Conservation (phyloP, 2,797 vertebrate species). For the Xerus rutilus region DNA sequence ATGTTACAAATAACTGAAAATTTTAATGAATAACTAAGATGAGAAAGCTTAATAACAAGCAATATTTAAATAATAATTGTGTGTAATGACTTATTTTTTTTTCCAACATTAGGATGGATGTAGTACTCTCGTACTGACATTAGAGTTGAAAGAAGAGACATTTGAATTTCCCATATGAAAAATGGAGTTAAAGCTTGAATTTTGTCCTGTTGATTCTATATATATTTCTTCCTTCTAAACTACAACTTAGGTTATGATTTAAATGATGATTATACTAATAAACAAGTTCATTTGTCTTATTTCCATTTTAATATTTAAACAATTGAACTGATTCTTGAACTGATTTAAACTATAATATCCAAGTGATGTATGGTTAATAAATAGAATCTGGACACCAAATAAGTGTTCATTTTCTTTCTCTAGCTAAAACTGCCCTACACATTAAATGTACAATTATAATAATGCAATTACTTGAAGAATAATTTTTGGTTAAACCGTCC, state of each 20-base stretch:
- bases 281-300: not conserved
- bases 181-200: not conserved
- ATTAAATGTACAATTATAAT: not conserved
- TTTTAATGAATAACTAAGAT: not conserved
- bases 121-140: not conserved
- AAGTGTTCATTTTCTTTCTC: not conserved
- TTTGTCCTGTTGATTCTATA: not conserved
- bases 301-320: not conserved
- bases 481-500: not conserved
- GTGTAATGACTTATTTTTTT: not conserved
- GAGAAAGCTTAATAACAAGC: not conserved
- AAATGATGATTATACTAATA: not conserved
- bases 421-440: slow-evolving; percentile 6
- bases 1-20: not conserved
- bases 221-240: not conserved
- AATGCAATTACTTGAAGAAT: slow-evolving; percentile 73
- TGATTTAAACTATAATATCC: slow-evolving; percentile 30
- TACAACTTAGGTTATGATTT: not conserved
- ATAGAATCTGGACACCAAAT: not conserved
- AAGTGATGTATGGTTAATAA: slow-evolving; percentile 32
- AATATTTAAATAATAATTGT: not conserved
- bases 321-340: slow-evolving; percentile 20
- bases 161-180: not conserved
- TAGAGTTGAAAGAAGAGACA: not conserved
- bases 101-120: not conserved